Evolutionary conservation across 2,888 invertebrate genomes (phyloP).

Genomic region (Agrotis exclamationis): DNA sequence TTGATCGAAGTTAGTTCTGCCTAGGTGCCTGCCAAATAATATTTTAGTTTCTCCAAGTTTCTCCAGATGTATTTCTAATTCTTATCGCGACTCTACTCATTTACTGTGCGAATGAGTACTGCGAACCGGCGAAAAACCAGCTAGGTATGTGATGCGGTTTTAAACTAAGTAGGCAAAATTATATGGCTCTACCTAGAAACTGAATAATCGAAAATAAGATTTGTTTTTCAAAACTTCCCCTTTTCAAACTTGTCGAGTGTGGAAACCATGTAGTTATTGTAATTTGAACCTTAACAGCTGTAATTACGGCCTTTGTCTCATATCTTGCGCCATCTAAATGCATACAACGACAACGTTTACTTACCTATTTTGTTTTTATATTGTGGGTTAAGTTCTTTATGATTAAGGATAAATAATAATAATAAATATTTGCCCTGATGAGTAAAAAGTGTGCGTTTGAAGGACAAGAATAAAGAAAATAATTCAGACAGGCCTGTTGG

Average conservation of each 20-base stretch:
- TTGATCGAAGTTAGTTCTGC: too few species aligned
- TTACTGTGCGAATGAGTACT: not conserved
- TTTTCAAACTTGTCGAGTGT: conserved; percentile 2
- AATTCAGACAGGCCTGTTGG: too few species aligned
- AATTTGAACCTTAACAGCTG: conserved; percentile 31
- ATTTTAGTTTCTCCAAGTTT: not conserved
- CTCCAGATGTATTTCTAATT: not conserved
- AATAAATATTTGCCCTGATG: not conserved
- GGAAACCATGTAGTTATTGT: conserved; percentile 1
- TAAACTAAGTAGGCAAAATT: not conserved
- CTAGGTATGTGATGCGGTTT: not conserved
- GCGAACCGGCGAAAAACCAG: not conserved
- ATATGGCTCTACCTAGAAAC: not conserved
- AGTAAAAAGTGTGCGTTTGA: not conserved
- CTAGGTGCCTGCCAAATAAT: not conserved
- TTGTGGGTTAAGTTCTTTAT: conserved; percentile 30
- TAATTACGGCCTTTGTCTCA: conserved; percentile 36
- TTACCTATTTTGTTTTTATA: conserved; percentile 13
- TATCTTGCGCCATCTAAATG: conserved; percentile 45
- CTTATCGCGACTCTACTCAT: not conserved
- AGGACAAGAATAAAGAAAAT: conserved; percentile 10
- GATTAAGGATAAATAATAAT: not conserved
- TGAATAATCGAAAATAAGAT: not conserved
- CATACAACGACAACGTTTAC: not conserved
- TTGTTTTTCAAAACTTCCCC: conserved; percentile 17